Evolutionary conservation across 2,797 vertebrate genomes (phyloP).

Genomic region (Labroides dimidiatus): DNA sequence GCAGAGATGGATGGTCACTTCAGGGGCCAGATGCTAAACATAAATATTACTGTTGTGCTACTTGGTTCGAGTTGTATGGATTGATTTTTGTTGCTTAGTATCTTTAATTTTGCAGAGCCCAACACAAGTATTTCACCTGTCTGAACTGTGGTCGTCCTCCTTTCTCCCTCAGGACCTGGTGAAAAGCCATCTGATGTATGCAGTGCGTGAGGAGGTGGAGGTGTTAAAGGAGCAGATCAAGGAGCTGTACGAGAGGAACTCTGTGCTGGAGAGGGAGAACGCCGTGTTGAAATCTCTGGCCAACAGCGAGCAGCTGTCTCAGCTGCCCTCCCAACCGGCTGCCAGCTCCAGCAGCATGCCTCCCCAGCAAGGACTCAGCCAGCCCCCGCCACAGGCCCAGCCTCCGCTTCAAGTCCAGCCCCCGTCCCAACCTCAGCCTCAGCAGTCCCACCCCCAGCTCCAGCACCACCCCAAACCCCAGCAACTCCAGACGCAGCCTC

Average conservation of each 20-base stretch:
- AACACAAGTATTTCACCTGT: too few species aligned
- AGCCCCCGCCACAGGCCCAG: constrained; percentile 54
- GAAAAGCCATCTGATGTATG: constrained; percentile 99
- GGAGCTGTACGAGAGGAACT: constrained; percentile 98
- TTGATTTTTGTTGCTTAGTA: neutral
- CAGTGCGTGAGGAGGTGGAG: constrained; percentile 99
- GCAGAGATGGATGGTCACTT: neutral
- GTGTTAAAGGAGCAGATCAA: constrained; percentile 99
- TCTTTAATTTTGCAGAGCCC: too few species aligned
- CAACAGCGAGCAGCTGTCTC: constrained; percentile 96
- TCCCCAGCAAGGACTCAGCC: constrained; percentile 75
- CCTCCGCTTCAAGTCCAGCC: constrained; percentile 41
- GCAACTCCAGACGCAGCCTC: constrained; percentile 70
- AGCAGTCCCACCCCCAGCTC: constrained; percentile 45
- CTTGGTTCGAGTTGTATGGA: neutral
- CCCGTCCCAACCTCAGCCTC: constrained; percentile 33
- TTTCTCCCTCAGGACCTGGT: constrained; percentile 91
- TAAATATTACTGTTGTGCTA: too few species aligned
- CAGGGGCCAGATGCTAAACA: neutral
- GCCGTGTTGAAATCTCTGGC: constrained; percentile 97
- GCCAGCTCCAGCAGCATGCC: constrained; percentile 79
- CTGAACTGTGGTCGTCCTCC: constrained; percentile 2
- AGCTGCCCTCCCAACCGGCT: constrained; percentile 86
- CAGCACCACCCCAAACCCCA: constrained; percentile 63
- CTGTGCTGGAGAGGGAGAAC: constrained; percentile 97